These are phyloP conservation scores for Panorpa germanica DNA, from an alignment of 2,888 invertebrate genomes.

Conservation along the genomic window DNA sequence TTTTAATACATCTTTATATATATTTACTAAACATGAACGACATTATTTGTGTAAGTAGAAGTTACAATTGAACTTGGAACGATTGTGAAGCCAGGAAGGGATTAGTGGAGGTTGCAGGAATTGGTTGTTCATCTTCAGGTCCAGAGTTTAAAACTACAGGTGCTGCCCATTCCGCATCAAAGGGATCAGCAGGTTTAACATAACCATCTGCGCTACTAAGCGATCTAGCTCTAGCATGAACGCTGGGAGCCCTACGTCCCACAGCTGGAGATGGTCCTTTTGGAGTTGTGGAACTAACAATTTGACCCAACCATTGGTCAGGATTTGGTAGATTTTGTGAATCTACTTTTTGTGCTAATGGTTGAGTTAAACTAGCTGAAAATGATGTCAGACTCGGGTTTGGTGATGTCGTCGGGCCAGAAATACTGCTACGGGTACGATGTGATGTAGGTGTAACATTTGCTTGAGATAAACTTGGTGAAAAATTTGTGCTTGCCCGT, in stretches of 20 bases:
- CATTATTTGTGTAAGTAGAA: background rate
- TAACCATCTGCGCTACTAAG: conserved; percentile 25
- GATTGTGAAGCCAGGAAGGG: conserved; percentile 26
- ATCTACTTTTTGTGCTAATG: conserved; percentile 13
- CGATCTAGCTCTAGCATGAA: conserved; percentile 36
- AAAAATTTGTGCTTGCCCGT: conserved; percentile 10
- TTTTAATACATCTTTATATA: too few species aligned
- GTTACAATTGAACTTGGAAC: conserved; percentile 26
- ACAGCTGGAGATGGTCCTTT: conserved; percentile 25
- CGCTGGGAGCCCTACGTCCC: conserved; percentile 32
- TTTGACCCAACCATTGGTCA: conserved; percentile 66
- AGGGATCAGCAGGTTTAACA: conserved; percentile 39
- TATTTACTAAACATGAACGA: background rate
- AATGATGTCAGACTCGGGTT: conserved; percentile 16
- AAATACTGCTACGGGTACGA: conserved; percentile 25
- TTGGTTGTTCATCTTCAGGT: conserved; percentile 37
- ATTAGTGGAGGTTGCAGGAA: conserved; percentile 28
- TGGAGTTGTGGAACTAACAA: conserved; percentile 37
- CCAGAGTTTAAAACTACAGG: conserved; percentile 31
- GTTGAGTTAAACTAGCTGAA: conserved; percentile 13
- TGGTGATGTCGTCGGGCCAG: conserved; percentile 14
- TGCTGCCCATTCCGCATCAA: conserved; percentile 71
- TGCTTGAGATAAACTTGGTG: conserved; percentile 10
- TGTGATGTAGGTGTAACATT: conserved; percentile 55
- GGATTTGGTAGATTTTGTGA: conserved; percentile 47